Conservation (phyloP, 2,797 vertebrate genomes). For the Tragopan temminckii region DNA sequence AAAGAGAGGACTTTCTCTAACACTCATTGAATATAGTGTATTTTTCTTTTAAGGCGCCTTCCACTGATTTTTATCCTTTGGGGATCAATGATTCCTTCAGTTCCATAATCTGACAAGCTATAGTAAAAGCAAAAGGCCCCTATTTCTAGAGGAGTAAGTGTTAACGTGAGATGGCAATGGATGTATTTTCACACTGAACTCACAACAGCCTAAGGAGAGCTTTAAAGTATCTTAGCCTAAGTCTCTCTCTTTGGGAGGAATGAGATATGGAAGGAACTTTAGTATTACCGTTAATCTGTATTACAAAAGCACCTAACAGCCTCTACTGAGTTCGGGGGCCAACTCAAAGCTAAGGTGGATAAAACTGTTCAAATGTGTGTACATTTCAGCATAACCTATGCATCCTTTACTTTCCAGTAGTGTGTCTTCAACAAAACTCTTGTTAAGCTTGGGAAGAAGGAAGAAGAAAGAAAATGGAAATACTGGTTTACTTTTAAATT, state of each 20-base stretch:
- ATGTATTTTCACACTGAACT: slow-evolving; percentile 57
- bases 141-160: slow-evolving; percentile 7
- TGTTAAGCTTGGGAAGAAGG: not conserved
- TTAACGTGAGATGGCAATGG: slow-evolving; percentile 47
- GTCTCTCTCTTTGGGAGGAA: slow-evolving; percentile 71
- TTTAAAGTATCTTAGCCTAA: slow-evolving; percentile 71
- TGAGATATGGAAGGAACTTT: slow-evolving; percentile 61
- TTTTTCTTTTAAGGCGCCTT: slow-evolving; percentile 73
- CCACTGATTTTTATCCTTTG: slow-evolving; percentile 75
- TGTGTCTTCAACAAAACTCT: not conserved
- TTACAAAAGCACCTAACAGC: slow-evolving; percentile 69
- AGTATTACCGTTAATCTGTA: slow-evolving; percentile 63
- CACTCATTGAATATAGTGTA: slow-evolving; percentile 61
- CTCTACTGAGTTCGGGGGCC: slow-evolving; percentile 35
- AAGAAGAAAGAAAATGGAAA: not conserved
- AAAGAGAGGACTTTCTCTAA: slow-evolving; percentile 68
- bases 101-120: slow-evolving; percentile 75
- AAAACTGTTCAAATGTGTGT: slow-evolving; percentile 15
- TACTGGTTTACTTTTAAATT: not conserved
- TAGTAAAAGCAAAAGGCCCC: slow-evolving; percentile 48
- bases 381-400: not conserved
- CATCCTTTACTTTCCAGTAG: not conserved
- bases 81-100: slow-evolving; percentile 70
- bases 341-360: slow-evolving; percentile 28
- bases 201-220: slow-evolving; percentile 57